A percentile compares a stretch with the other conserved stretches of the same genome.
phyloP scores from a whole-genome alignment of 1,140 invertebrate genomes.

The Limonius californicus region DNA sequence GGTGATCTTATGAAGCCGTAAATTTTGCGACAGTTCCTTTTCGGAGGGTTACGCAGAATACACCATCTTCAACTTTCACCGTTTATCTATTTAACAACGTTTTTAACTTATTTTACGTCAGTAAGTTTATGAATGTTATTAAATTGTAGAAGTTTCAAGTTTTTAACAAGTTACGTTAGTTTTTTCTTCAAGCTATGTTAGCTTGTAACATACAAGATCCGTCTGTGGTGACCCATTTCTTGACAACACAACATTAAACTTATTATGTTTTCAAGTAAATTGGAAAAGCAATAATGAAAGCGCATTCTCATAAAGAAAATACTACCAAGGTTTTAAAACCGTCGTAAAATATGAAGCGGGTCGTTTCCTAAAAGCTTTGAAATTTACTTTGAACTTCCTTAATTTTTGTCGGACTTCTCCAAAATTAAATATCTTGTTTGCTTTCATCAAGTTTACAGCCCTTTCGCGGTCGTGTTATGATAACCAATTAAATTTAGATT shows the following conservation, averaged over 20 bases:
- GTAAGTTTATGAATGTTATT: too few relatives aligned
- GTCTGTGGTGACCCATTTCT: not conserved
- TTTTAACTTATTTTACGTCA: too few relatives aligned
- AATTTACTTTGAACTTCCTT: not conserved
- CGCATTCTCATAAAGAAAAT: slow-evolving; percentile 1
- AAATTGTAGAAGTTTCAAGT: too few relatives aligned
- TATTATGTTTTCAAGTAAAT: not conserved
- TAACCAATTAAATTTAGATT: not conserved
- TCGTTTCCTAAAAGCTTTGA: not conserved
- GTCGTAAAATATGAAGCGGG: not conserved
- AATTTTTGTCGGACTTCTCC: not conserved
- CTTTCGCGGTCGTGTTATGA: not conserved
- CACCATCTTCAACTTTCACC: too few relatives aligned
- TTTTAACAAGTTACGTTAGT: too few relatives aligned
- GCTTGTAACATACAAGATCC: too few relatives aligned
- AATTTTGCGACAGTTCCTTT: too few relatives aligned
- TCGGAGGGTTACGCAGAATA: too few relatives aligned
- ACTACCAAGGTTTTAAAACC: not conserved
- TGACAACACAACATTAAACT: not conserved
- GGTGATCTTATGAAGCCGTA: too few relatives aligned
- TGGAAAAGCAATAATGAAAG: not conserved
- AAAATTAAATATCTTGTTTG: not conserved
- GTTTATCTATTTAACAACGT: too few relatives aligned
- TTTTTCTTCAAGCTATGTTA: too few relatives aligned
- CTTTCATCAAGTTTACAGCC: not conserved